phyloP scores from a whole-genome alignment of 2,797 vertebrate species.

The Galaxias olidus region DNA sequence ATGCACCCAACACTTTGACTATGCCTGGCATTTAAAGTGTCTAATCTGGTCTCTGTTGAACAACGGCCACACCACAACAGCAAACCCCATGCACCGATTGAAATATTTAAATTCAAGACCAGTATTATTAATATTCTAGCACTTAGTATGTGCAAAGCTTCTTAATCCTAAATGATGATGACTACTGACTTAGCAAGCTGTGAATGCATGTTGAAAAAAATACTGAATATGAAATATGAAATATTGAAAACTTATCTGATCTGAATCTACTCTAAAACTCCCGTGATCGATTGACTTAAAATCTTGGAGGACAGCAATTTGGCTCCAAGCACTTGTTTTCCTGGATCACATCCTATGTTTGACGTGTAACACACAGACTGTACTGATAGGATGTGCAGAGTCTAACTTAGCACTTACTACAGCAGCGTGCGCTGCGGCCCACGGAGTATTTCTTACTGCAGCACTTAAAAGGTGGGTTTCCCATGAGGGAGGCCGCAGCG shows the following conservation, averaged over 20 bases:
- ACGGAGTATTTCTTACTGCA: constrained; percentile 43
- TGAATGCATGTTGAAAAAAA: constrained; percentile 24
- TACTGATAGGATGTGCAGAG: constrained; percentile 14
- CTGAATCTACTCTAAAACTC: background rate
- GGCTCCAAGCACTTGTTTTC: background rate
- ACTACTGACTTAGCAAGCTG: constrained; percentile 23
- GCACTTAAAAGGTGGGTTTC: constrained; percentile 59
- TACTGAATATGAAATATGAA: too few relatives aligned
- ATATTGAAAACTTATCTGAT: too few relatives aligned
- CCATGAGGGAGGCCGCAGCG: constrained; percentile 39
- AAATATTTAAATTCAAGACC: constrained; percentile 45
- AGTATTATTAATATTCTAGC: constrained; percentile 34
- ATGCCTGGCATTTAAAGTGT: constrained; percentile 77
- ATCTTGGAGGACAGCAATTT: background rate
- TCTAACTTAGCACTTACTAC: constrained; percentile 58
- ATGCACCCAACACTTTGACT: constrained; percentile 74
- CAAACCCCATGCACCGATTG: constrained; percentile 58
- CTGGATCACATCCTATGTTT: constrained; percentile 27
- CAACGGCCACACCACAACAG: constrained; percentile 27
- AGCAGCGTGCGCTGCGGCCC: constrained; percentile 42
- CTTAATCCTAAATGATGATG: constrained; percentile 18
- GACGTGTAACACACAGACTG: constrained; percentile 41
- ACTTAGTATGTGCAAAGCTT: constrained; percentile 34
- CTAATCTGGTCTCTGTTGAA: constrained; percentile 57
- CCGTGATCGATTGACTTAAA: too few relatives aligned